A percentile compares a stretch with the other conserved stretches of the same genome.
These are phyloP conservation scores for Scomber japonicus DNA, from an alignment of 2,113 vertebrate species.

Conservation along the genomic window DNA sequence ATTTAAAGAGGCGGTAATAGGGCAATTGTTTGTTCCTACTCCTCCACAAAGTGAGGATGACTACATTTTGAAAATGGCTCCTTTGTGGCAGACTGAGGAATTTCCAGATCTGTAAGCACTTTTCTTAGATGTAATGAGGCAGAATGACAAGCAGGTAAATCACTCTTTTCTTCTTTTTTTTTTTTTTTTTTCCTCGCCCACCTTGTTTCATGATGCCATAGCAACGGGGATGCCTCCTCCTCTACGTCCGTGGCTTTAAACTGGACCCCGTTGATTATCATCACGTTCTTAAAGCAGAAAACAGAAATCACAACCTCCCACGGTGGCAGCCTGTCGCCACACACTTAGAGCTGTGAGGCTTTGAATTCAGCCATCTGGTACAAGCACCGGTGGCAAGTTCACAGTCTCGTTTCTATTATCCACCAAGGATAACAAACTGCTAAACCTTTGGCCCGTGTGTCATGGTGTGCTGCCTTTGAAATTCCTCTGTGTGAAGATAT, in stretches of 20 bases:
- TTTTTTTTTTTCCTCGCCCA: neutral
- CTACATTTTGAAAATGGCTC: slow-evolving; percentile 44
- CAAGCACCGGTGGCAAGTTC: slow-evolving; percentile 51
- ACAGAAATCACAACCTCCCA: slow-evolving; percentile 74
- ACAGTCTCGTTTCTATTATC: slow-evolving; percentile 29
- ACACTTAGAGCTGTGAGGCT: slow-evolving; percentile 67
- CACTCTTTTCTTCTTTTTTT: slow-evolving; percentile 22
- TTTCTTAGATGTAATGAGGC: slow-evolving; percentile 30
- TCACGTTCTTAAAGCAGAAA: slow-evolving; percentile 66
- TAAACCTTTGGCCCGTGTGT: slow-evolving; percentile 2
- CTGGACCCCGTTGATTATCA: slow-evolving; percentile 67
- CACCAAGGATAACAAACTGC: slow-evolving; percentile 16
- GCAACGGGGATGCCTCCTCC: slow-evolving; percentile 34
- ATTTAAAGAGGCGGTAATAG: slow-evolving; percentile 40
- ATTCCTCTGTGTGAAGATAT: neutral
- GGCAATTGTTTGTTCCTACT: slow-evolving; percentile 49
- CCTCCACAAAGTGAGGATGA: slow-evolving; percentile 13
- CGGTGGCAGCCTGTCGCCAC: slow-evolving; percentile 70
- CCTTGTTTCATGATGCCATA: slow-evolving; percentile 14
- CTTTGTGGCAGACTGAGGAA: slow-evolving; percentile 8
- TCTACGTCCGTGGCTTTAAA: slow-evolving; percentile 37
- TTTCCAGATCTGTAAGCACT: slow-evolving; percentile 23
- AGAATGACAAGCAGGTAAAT: slow-evolving; percentile 44
- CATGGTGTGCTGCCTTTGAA: neutral
- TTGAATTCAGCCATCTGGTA: slow-evolving; percentile 77